Conservation (phyloP, 2,113 vertebrate species). For the Isichthys henryi region DNA sequence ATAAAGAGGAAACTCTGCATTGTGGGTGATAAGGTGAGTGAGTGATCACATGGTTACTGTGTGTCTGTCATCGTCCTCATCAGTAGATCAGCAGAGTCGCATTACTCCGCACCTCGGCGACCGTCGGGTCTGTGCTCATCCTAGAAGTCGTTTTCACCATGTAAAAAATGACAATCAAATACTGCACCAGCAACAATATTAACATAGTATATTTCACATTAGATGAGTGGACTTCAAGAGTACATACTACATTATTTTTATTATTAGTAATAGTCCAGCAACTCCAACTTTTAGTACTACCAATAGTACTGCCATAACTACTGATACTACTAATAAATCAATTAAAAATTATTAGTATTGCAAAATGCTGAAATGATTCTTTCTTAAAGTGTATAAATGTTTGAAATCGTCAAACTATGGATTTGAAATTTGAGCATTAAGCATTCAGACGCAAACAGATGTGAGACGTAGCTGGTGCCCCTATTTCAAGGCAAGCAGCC, state of each 20-base stretch:
- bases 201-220: background rate
- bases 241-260: background rate
- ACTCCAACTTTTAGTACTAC: background rate
- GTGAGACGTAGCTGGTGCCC: background rate
- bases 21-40: slow-evolving; percentile 11
- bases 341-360: background rate
- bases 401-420: background rate
- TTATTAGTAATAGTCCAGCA: background rate
- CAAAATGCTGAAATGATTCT: background rate
- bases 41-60: background rate
- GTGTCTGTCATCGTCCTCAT: background rate
- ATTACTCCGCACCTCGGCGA: background rate
- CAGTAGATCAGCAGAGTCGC: background rate
- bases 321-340: background rate
- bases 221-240: background rate
- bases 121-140: background rate
- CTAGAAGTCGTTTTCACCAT: background rate
- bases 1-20: background rate
- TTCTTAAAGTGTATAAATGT: background rate
- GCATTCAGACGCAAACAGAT: background rate
- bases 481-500: background rate
- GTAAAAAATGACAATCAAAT: background rate
- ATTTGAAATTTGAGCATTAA: background rate
- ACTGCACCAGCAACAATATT: background rate
- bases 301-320: background rate